phyloP scores from a whole-genome alignment of 2,113 vertebrate genomes.

The Eupsittula cactorum region DNA sequence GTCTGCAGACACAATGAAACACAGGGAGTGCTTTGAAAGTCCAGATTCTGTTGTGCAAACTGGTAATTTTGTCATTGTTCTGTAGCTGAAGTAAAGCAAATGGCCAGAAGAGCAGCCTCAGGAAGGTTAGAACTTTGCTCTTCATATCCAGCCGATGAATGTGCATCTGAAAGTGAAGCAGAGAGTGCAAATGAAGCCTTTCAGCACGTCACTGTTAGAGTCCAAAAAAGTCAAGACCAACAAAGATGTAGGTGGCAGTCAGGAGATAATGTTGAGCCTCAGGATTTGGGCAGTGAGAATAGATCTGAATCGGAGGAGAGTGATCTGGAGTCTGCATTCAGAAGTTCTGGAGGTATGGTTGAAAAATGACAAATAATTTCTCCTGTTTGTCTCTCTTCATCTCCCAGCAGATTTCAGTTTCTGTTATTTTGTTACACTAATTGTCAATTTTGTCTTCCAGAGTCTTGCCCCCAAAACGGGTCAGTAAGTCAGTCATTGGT shows the following conservation, averaged over 20 bases:
- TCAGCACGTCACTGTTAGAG: not conserved
- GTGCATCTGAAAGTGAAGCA: constrained; percentile 45
- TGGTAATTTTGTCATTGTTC: not conserved
- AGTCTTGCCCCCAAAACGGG: not conserved
- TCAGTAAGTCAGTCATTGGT: not conserved
- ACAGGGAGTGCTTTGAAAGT: not conserved
- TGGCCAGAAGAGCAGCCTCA: constrained; percentile 67
- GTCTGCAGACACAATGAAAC: not conserved
- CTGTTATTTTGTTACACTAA: not conserved
- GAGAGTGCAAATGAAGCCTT: not conserved
- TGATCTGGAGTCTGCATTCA: not conserved
- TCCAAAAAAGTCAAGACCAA: not conserved
- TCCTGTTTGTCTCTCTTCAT: not conserved
- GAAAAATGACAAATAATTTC: not conserved
- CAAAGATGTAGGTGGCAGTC: not conserved
- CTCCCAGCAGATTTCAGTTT: not conserved
- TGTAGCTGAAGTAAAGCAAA: constrained; percentile 74
- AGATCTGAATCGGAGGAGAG: not conserved
- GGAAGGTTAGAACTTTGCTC: constrained; percentile 58
- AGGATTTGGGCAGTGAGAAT: not conserved
- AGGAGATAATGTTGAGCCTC: not conserved
- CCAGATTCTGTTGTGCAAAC: not conserved
- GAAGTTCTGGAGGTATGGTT: constrained; percentile 37
- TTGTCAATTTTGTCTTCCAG: not conserved
- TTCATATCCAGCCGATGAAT: not conserved